Percentiles rank a stretch among this genome's conserved stretches.
phyloP scores from a whole-genome alignment of 2,113 vertebrate species.

The Odontesthes bonariensis region DNA sequence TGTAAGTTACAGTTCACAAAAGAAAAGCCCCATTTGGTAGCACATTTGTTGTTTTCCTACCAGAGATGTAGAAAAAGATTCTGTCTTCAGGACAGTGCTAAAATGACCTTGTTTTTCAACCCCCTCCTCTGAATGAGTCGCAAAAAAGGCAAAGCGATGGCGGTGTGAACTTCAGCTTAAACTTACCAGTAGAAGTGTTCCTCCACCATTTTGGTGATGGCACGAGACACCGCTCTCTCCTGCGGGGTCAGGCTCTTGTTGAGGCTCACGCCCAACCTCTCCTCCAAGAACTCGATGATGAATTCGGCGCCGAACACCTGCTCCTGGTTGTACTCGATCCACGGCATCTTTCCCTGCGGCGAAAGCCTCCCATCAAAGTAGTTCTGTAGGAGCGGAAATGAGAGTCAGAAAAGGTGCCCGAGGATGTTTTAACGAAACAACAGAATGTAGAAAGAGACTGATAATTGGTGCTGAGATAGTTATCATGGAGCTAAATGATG shows the following conservation, averaged over 20 bases:
- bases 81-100: background rate
- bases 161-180: background rate
- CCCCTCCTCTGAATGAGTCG: background rate
- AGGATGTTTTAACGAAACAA: background rate
- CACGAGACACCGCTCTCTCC: constrained; percentile 92
- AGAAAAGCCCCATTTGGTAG: background rate
- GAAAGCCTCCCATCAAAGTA: constrained; percentile 99
- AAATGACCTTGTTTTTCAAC: background rate
- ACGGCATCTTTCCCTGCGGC: constrained; percentile 98
- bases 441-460: background rate
- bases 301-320: constrained; percentile 94
- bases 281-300: constrained; percentile 98
- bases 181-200: constrained; percentile 98
- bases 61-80: background rate
- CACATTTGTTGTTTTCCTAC: too few species aligned
- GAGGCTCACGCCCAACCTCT: constrained; percentile 93
- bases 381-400: constrained; percentile 82
- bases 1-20: too few species aligned
- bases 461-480: background rate
- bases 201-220: constrained; percentile 97
- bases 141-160: background rate
- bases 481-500: background rate
- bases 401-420: background rate
- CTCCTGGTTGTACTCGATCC: constrained; percentile 97
- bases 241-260: constrained; percentile 91